Percentiles rank a stretch among this genome's conserved stretches.
phyloP scores from a whole-genome alignment of 2,797 vertebrate species.

The Bradypodion ventrale region DNA sequence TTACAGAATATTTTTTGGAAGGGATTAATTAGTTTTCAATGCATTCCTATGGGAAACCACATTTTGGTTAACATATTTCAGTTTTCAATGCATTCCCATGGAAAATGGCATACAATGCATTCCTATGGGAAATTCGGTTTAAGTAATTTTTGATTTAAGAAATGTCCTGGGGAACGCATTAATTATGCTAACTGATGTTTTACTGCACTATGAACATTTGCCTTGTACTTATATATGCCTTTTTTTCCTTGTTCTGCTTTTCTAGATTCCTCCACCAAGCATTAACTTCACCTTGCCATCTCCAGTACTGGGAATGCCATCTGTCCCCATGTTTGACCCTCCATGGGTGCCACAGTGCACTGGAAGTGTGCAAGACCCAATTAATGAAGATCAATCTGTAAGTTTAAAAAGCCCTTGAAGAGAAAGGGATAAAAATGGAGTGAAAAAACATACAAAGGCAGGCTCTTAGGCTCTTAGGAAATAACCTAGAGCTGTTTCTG shows the following conservation, averaged over 20 bases:
- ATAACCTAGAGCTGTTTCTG: no score
- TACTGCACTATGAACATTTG: neutral
- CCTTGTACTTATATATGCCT: neutral
- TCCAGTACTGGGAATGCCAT: constrained; percentile 98
- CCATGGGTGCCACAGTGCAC: constrained; percentile 97
- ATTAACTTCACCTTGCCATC: constrained; percentile 99
- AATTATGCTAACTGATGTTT: no score
- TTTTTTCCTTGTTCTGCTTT: constrained; percentile 32
- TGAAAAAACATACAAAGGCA: neutral
- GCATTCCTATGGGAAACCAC: no score
- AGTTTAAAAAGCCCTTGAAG: constrained; percentile 64
- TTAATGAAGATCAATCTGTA: constrained; percentile 98
- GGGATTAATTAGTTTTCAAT: no score
- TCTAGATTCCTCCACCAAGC: constrained; percentile 96
- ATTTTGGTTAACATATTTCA: no score
- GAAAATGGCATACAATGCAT: no score
- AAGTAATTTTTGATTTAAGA: no score
- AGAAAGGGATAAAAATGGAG: accelerated
- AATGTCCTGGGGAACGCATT: no score
- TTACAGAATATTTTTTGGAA: no score
- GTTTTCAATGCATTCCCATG: no score
- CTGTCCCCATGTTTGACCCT: constrained; percentile 98
- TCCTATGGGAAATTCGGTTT: no score
- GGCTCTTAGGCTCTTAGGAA: neutral
- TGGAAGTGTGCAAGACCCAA: constrained; percentile 95